Conservation (phyloP, 1,140 invertebrate genomes). For the Drosophila varians region DNA sequence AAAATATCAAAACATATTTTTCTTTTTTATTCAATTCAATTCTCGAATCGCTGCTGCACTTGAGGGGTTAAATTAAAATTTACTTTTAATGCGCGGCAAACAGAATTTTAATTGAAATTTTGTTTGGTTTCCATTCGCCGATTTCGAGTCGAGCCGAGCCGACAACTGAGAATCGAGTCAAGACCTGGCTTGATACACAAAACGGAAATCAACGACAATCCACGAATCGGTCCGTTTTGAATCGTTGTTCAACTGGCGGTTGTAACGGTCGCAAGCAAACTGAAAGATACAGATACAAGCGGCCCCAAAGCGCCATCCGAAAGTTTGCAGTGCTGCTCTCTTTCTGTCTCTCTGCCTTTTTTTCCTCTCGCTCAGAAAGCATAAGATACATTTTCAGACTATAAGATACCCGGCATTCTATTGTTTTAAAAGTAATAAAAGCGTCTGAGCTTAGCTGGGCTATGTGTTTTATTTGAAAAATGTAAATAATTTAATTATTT, state of each 20-base stretch:
- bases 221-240: constrained; percentile 51
- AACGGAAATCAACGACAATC: constrained; percentile 54
- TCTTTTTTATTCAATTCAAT: constrained; percentile 12
- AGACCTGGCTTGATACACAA: constrained; percentile 43
- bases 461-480: background rate
- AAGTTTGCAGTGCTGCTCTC: constrained; percentile 9
- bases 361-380: constrained; percentile 11
- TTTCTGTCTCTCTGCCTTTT: background rate
- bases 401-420: constrained; percentile 6
- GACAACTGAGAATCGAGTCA: constrained; percentile 13
- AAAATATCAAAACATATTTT: constrained; percentile 41
- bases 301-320: constrained; percentile 8
- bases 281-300: constrained; percentile 41
- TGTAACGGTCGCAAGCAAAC: constrained; percentile 73
- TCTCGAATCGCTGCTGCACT: background rate
- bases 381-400: constrained; percentile 28
- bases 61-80: constrained; percentile 7
- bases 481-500: background rate
- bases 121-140: constrained; percentile 63
- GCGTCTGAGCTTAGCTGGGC: too few relatives aligned
- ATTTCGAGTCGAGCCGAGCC: constrained; percentile 22
- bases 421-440: background rate
- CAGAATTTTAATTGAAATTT: constrained; percentile 36
- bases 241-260: constrained; percentile 58
- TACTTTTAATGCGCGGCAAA: constrained; percentile 51